A percentile compares a stretch with the other conserved stretches of the same genome.
phyloP scores from a whole-genome alignment of 2,888 invertebrate species.

The Cheilosia grossa region DNA sequence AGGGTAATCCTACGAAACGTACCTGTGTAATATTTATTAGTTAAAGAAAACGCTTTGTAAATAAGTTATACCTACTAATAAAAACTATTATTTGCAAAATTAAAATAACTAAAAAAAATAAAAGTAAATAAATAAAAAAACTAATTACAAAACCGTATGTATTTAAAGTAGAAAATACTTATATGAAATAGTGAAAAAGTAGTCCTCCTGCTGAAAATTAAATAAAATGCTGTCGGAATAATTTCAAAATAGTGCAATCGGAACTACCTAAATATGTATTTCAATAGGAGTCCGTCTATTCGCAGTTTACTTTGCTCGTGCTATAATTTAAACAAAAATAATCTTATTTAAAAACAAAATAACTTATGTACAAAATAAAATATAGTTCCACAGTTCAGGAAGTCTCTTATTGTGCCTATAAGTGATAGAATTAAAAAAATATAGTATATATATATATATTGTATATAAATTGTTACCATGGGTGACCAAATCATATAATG shows the following conservation, averaged over 20 bases:
- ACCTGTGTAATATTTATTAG: constrained; percentile 65
- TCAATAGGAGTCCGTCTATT: constrained; percentile 22
- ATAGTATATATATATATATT: constrained; percentile 34
- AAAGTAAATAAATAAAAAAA: constrained; percentile 22
- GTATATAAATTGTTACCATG: constrained; percentile 55
- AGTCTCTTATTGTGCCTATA: constrained; percentile 67
- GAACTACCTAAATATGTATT: constrained; percentile 28
- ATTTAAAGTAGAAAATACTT: constrained; percentile 30
- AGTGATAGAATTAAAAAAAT: constrained; percentile 52
- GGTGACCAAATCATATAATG: constrained; percentile 52
- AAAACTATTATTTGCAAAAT: constrained; percentile 29
- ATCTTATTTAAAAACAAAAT: constrained; percentile 26
- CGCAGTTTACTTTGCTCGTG: constrained; percentile 24
- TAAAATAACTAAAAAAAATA: not conserved
- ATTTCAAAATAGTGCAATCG: constrained; percentile 40
- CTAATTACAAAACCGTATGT: constrained; percentile 27
- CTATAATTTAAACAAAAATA: constrained; percentile 19
- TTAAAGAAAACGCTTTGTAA: constrained; percentile 58
- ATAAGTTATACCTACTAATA: constrained; percentile 55
- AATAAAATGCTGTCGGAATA: constrained; percentile 36
- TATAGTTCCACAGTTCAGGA: constrained; percentile 60
- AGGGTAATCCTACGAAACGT: constrained; percentile 69
- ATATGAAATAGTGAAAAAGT: constrained; percentile 16
- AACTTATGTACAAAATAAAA: constrained; percentile 46
- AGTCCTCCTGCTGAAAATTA: constrained; percentile 17